Percentiles rank a stretch among this genome's conserved stretches.
These are phyloP conservation scores for Epistrophe eligans DNA, from an alignment of 2,888 invertebrate species.

Conservation along the genomic window DNA sequence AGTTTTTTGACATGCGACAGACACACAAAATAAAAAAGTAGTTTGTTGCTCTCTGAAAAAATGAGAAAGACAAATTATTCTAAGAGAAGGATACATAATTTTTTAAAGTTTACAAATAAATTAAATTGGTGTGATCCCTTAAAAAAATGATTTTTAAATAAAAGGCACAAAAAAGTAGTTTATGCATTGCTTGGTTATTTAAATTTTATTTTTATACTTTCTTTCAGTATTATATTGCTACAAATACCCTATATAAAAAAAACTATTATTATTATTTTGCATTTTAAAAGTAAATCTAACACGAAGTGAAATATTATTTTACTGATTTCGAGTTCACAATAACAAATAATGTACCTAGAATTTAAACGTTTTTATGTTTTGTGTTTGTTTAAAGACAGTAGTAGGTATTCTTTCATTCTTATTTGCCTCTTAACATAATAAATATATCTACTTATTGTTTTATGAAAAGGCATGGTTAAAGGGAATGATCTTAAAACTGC, in stretches of 20 bases:
- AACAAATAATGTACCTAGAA: not conserved
- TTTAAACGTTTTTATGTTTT: not conserved
- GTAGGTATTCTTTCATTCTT: not conserved
- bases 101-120: too few species aligned
- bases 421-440: not conserved
- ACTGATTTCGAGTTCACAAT: conserved; percentile 5
- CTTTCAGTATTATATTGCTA: conserved; percentile 3
- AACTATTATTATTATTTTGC: conserved; percentile 17
- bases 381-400: not conserved
- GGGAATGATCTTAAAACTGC: not conserved
- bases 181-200: conserved; percentile 30
- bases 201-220: not conserved
- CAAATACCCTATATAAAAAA: conserved; percentile 20
- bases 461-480: not conserved
- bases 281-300: conserved; percentile 15
- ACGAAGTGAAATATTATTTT: conserved; percentile 2
- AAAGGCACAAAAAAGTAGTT: not conserved
- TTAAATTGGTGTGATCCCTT: too few species aligned
- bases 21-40: too few species aligned
- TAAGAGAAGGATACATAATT: too few species aligned
- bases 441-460: not conserved
- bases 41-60: too few species aligned
- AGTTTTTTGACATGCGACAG: too few species aligned
- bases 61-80: too few species aligned
- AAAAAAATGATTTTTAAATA: too few species aligned